These are phyloP conservation scores for Adrianichthys oophorus DNA, from an alignment of 2,797 vertebrate genomes.

Conservation along the genomic window DNA sequence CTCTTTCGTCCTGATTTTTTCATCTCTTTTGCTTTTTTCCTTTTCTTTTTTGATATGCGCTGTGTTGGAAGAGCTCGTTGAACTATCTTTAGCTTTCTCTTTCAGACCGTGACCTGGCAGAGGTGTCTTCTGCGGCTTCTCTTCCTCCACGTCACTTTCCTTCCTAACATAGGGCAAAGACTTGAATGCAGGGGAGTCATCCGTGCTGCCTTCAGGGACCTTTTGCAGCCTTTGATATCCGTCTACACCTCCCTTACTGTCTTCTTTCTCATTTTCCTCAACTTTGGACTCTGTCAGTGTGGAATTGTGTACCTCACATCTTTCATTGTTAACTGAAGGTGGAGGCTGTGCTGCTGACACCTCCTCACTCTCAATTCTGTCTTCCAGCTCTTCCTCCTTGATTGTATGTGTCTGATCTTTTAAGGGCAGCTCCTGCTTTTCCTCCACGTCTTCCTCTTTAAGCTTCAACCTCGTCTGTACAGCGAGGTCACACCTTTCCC, in stretches of 20 bases:
- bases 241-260: slow-evolving; percentile 19
- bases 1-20: slow-evolving; percentile 58
- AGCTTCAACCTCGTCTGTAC: slow-evolving; percentile 27
- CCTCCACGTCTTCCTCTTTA: slow-evolving; percentile 36
- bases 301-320: slow-evolving; percentile 36
- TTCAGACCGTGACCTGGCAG: slow-evolving; percentile 41
- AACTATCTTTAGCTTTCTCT: slow-evolving; percentile 66
- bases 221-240: slow-evolving; percentile 28
- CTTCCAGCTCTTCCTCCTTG: slow-evolving; percentile 56
- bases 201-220: slow-evolving; percentile 28
- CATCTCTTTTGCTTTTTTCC: slow-evolving; percentile 55
- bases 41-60: slow-evolving; percentile 64
- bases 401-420: slow-evolving; percentile 29
- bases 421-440: slow-evolving; percentile 15
- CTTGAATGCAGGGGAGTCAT: slow-evolving; percentile 34
- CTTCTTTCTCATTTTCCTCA: slow-evolving; percentile 40
- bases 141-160: slow-evolving; percentile 57
- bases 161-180: slow-evolving; percentile 51
- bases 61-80: slow-evolving; percentile 34
- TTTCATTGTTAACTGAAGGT: slow-evolving; percentile 44
- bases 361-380: slow-evolving; percentile 33
- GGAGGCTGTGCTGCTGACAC: slow-evolving; percentile 10
- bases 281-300: slow-evolving; percentile 34
- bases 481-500: slow-evolving; percentile 25
- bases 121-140: slow-evolving; percentile 49